A percentile compares a stretch with the other conserved stretches of the same genome.
These are phyloP conservation scores for Achatina immaculata DNA, from an alignment of 1,140 invertebrate species.

Conservation along the genomic window DNA sequence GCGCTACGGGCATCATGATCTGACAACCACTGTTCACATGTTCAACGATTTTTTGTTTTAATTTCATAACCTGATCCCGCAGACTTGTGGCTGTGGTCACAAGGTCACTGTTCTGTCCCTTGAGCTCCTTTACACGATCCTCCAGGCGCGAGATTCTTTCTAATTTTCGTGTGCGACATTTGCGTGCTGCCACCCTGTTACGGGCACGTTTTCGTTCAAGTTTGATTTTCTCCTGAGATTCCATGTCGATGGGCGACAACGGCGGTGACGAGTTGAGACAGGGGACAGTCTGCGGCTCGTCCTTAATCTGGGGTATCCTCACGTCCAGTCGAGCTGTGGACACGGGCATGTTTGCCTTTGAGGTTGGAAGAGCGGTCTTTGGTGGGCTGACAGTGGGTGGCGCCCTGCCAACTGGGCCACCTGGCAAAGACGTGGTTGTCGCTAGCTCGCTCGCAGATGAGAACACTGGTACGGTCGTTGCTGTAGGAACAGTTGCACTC, in stretches of 20 bases:
- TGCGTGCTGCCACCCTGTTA: constrained; percentile 95
- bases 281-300: constrained; percentile 69
- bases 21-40: constrained; percentile 93
- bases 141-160: constrained; percentile 91
- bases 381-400: constrained; percentile 18
- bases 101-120: constrained; percentile 90
- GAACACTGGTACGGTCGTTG: constrained; percentile 26
- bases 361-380: constrained; percentile 13
- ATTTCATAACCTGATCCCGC: constrained; percentile 89
- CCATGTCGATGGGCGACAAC: constrained; percentile 95
- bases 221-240: constrained; percentile 93
- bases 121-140: constrained; percentile 91
- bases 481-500: constrained; percentile 28
- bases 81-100: constrained; percentile 85
- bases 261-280: constrained; percentile 66
- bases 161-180: constrained; percentile 93
- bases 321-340: constrained; percentile 31
- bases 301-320: constrained; percentile 55
- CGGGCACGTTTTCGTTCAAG: constrained; percentile 94
- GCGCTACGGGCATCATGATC: constrained; percentile 71
- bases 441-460: constrained; percentile 26
- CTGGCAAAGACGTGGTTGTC: constrained; percentile 43
- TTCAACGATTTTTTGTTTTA: constrained; percentile 96
- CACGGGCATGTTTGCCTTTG: constrained; percentile 22
- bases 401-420: constrained; percentile 35